Conservation (phyloP, 1,140 invertebrate genomes). For the Melanaphis sacchari region DNA sequence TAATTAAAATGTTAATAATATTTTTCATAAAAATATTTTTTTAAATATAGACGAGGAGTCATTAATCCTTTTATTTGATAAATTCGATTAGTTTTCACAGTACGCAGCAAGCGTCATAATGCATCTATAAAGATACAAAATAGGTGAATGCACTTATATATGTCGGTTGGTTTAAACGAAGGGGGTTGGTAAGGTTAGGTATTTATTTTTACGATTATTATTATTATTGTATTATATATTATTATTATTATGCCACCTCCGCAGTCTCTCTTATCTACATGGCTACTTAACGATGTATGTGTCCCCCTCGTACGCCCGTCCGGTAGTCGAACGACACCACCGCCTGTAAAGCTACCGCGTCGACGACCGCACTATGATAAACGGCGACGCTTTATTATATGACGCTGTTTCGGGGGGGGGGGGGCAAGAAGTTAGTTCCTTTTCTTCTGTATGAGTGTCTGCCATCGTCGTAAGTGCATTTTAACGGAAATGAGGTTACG, state of each 20-base stretch:
- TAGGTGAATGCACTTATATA: background rate
- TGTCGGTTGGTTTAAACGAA: background rate
- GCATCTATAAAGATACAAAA: background rate
- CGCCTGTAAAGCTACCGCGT: background rate
- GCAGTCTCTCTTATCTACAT: background rate
- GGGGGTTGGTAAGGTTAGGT: background rate
- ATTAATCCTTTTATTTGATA: background rate
- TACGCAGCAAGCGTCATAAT: background rate
- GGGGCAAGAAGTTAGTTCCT: too few relatives aligned
- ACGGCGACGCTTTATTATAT: background rate
- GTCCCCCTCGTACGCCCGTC: background rate
- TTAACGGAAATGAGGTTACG: constrained; percentile 17
- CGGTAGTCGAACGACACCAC: too few relatives aligned
- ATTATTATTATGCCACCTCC: background rate
- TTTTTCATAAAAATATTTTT: background rate
- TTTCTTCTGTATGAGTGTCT: background rate
- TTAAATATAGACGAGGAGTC: background rate
- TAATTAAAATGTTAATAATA: background rate
- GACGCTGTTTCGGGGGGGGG: background rate
- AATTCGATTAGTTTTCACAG: background rate
- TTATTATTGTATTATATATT: background rate
- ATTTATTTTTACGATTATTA: constrained; percentile 7
- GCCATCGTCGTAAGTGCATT: constrained; percentile 6
- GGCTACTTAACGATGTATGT: background rate
- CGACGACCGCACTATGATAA: constrained; percentile 15